Evolutionary conservation across 2,797 vertebrate species (phyloP).

Genomic region (Fundulus diaphanus): DNA sequence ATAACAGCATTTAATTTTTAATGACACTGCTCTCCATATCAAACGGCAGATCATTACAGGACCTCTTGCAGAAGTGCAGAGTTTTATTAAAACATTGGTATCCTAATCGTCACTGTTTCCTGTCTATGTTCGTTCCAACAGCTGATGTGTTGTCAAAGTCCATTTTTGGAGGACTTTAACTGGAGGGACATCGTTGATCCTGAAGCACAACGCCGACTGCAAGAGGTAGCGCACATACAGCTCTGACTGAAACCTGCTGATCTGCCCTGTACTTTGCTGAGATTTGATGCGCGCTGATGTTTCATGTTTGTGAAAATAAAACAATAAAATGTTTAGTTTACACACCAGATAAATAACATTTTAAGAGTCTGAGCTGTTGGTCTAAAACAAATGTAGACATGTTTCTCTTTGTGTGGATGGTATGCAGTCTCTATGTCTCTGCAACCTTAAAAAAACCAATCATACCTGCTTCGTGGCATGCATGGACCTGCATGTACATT

Average conservation of each 20-base stretch:
- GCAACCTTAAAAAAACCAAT: background rate
- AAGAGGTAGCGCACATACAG: conserved; percentile 55
- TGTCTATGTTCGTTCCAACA: conserved; percentile 21
- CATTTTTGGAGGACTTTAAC: conserved; percentile 64
- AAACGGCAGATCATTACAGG: background rate
- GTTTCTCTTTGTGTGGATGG: background rate
- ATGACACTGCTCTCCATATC: too few species aligned
- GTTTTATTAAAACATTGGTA: background rate
- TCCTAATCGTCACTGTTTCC: background rate
- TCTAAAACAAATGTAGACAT: background rate
- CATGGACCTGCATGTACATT: background rate
- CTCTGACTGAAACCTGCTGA: background rate
- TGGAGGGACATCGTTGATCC: conserved; percentile 66
- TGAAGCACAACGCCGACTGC: conserved; percentile 59
- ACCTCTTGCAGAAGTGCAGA: background rate
- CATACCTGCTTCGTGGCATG: background rate
- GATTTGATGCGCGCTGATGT: background rate
- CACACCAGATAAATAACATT: background rate
- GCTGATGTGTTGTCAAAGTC: conserved; percentile 72
- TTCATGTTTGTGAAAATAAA: background rate
- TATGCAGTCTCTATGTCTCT: background rate
- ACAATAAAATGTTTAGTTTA: background rate
- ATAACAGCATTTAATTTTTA: too few species aligned
- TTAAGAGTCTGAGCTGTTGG: background rate
- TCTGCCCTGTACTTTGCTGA: background rate